Conservation (phyloP, 2,888 invertebrate species). For the Protophormia terraenovae region DNA sequence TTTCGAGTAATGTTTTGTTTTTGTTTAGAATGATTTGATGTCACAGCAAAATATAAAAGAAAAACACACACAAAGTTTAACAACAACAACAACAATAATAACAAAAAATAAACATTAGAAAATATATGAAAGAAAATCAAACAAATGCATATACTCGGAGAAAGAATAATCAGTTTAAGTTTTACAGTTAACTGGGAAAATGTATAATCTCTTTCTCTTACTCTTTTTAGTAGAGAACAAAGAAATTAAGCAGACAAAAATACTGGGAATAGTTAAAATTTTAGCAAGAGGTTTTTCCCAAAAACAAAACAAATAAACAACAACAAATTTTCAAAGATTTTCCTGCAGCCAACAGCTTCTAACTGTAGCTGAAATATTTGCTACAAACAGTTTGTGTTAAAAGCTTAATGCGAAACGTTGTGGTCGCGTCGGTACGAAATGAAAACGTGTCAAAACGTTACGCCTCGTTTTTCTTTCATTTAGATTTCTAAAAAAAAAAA, state of each 20-base stretch:
- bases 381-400: constrained; percentile 60
- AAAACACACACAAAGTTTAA: constrained; percentile 31
- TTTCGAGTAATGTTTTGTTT: constrained; percentile 2
- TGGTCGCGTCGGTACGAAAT: constrained; percentile 47
- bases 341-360: constrained; percentile 47
- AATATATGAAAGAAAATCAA: neutral
- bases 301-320: neutral
- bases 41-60: constrained; percentile 31
- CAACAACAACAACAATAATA: neutral
- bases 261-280: constrained; percentile 54
- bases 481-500: no score
- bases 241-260: constrained; percentile 15
- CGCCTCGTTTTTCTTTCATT: constrained; percentile 40
- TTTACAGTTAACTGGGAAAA: neutral
- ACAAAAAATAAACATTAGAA: constrained; percentile 6
- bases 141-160: neutral
- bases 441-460: constrained; percentile 55
- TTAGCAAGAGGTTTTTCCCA: constrained; percentile 17
- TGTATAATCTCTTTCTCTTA: neutral
- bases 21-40: constrained; percentile 44
- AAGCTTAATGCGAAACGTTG: constrained; percentile 64
- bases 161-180: neutral
- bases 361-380: constrained; percentile 47
- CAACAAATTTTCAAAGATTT: constrained; percentile 13
- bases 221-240: neutral